Evolutionary conservation across 1,140 invertebrate genomes (phyloP).

Genomic region (Dendrolimus punctatus): DNA sequence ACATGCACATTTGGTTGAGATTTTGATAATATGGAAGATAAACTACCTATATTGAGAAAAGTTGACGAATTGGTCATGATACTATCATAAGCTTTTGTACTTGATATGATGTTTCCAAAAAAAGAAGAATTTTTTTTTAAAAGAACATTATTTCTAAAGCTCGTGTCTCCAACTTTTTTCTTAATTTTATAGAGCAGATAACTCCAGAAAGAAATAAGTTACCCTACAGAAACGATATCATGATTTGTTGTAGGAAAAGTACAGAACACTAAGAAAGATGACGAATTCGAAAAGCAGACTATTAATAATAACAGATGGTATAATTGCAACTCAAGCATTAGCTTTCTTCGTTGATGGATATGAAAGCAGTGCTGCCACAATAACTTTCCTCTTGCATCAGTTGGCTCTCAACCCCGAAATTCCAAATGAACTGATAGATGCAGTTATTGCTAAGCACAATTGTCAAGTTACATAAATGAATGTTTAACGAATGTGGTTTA

Average conservation of each 20-base stretch:
- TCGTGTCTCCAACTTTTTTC: conserved; percentile 24
- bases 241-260: conserved; percentile 25
- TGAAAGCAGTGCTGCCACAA: conserved; percentile 31
- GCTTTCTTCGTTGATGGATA: conserved; percentile 48
- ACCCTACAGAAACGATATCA: conserved; percentile 27
- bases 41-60: conserved; percentile 14
- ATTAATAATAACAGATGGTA: conserved; percentile 31
- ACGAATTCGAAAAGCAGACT: conserved; percentile 5
- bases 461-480: conserved; percentile 53
- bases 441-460: conserved; percentile 43
- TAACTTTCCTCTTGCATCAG: conserved; percentile 40
- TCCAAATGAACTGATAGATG: conserved; percentile 44
- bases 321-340: conserved; percentile 49
- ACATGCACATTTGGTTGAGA: conserved; percentile 73
- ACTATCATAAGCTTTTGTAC: conserved; percentile 15
- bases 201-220: conserved; percentile 19
- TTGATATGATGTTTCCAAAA: conserved; percentile 35
- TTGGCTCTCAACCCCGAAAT: conserved; percentile 42
- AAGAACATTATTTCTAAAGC: conserved; percentile 28
- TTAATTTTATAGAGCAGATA: conserved; percentile 18
- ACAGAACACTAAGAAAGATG: conserved; percentile 7
- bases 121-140: no score
- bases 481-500: conserved; percentile 59
- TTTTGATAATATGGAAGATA: conserved; percentile 40
- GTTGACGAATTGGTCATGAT: conserved; percentile 22